Conservation (phyloP, 2,113 vertebrate genomes). For the Bothrops jararaca region DNA sequence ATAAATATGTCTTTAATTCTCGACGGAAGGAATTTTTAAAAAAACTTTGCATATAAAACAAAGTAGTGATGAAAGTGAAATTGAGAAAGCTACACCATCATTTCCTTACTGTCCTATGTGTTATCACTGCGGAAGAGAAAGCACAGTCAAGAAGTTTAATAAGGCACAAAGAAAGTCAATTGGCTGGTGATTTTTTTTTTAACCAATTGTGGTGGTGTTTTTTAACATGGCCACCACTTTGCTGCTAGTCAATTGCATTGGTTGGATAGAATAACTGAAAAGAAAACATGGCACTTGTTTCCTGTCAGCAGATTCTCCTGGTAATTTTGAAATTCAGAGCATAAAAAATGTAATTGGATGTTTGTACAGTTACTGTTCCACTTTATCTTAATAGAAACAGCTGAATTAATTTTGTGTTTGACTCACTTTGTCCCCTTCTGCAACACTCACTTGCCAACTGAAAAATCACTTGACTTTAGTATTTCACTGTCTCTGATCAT, state of each 20-base stretch:
- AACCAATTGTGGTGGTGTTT: background rate
- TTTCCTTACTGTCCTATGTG: background rate
- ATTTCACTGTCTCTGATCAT: background rate
- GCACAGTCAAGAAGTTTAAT: background rate
- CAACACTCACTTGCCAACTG: background rate
- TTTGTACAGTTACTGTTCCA: background rate
- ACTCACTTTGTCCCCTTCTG: background rate
- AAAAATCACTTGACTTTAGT: background rate
- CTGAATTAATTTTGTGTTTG: background rate
- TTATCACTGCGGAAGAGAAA: background rate
- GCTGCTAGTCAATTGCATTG: background rate
- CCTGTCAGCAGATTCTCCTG: background rate
- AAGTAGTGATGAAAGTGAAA: background rate
- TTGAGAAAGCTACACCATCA: background rate
- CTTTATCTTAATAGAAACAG: background rate
- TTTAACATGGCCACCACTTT: background rate
- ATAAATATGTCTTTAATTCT: too few species aligned
- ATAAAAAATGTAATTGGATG: background rate
- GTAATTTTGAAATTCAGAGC: background rate
- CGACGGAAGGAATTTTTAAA: too few species aligned
- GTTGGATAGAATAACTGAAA: background rate
- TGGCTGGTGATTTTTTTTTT: background rate
- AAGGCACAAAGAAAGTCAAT: background rate
- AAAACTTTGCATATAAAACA: background rate
- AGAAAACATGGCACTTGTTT: background rate